Base-by-base conservation (phyloP, 2,797 vertebrate genomes). In the Orientallactaga sibirica region DNA sequence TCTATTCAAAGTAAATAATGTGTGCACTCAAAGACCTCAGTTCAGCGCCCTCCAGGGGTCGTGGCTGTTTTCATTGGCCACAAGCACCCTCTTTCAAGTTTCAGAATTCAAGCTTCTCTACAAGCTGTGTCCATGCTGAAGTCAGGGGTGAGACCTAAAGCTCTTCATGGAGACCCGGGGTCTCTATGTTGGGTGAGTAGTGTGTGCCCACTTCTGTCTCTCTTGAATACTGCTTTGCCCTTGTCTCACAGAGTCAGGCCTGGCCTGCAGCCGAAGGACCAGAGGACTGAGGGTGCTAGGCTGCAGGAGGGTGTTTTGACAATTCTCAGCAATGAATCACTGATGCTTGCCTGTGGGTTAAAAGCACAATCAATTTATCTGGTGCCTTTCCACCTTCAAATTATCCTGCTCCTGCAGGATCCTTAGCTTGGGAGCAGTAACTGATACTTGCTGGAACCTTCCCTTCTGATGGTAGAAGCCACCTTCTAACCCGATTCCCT, bases 321-420 rank as follows among this genome's bases (percentile, higher is more conserved):
- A 88, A 95, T 81, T 90, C 29, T 87, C 67, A 92, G 88, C 66
- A 85, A 92, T 94, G 95, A 96, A 76, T 95, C 81, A 91, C 62
- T 33, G 81, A 95, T 68, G 86, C 77, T 94, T 88, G 88, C 93
- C 92, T 27, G 71, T 90, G 91, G 92, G 91, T 90, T 95, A 92
- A 96, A 95, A 89, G 81, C 91, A 88, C 62, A 95, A 43, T 94
- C 70, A 92, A 85, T 96, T 92, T 91, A 93, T 95, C 86, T 94
- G 77, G 70, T 78, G 74, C 41, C 61, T 96, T 94, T 93, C 84
- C 0, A 22, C 25, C 25, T 95, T 80, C 81, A 94, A 88, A 75
- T 97, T n/a, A 93, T 25, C 91, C 61, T 74, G 70, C 76, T 92
- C 52, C 87, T 88, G 71, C 83, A 83, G 41, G 25, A 83, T 79